A percentile compares a stretch with the other conserved stretches of the same genome.
These are phyloP conservation scores for Parasteatoda lunata DNA, from an alignment of 2,888 invertebrate genomes.

Conservation along the genomic window DNA sequence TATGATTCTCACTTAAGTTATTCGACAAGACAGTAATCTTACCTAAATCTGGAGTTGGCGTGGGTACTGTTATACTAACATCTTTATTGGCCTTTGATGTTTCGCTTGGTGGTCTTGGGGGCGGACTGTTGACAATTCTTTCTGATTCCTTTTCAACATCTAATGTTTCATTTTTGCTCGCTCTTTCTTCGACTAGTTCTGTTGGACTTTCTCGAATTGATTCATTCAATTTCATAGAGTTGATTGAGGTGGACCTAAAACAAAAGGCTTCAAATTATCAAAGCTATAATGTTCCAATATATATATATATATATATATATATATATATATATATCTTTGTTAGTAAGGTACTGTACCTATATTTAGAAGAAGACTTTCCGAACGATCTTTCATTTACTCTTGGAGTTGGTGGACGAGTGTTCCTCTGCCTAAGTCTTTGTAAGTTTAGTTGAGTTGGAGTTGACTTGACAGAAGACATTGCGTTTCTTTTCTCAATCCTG, in stretches of 20 bases:
- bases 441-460: background rate
- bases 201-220: constrained; percentile 44
- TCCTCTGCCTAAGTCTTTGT: constrained; percentile 15
- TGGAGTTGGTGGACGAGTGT: constrained; percentile 48
- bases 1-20: constrained; percentile 12
- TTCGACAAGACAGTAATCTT: constrained; percentile 23
- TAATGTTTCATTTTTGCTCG: constrained; percentile 10
- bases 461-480: constrained; percentile 20
- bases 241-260: constrained; percentile 29
- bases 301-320: background rate
- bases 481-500: constrained; percentile 14
- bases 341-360: constrained; percentile 11
- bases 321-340: background rate
- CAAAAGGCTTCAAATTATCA: background rate
- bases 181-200: constrained; percentile 45
- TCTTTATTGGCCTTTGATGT: constrained; percentile 4
- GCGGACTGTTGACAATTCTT: constrained; percentile 41
- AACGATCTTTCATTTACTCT: constrained; percentile 54
- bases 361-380: constrained; percentile 4
- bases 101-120: constrained; percentile 35
- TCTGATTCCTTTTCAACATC: constrained; percentile 23
- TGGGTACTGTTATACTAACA: constrained; percentile 50
- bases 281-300: background rate
- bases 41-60: constrained; percentile 30
- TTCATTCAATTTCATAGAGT: constrained; percentile 38